Conservation (phyloP, 2,888 invertebrate species). For the Drosophila austrosaltans region DNA sequence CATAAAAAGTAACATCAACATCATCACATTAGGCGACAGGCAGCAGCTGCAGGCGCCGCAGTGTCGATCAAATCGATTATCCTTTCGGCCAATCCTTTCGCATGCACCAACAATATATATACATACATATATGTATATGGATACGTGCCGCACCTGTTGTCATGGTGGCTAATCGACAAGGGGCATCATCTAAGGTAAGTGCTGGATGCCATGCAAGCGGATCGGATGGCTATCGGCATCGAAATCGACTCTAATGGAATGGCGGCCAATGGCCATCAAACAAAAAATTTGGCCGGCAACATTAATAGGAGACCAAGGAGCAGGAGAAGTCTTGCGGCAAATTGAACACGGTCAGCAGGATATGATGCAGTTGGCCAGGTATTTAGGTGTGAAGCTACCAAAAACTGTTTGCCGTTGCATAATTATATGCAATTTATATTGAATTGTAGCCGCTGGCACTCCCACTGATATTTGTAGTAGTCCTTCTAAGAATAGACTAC, state of each 20-base stretch:
- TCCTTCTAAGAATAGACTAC: constrained; percentile 66
- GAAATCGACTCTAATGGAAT: constrained; percentile 64
- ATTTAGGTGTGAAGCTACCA: constrained; percentile 63
- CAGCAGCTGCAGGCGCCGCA: constrained; percentile 73
- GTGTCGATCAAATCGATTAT: constrained; percentile 66
- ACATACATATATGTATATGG: neutral
- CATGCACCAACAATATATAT: constrained; percentile 31
- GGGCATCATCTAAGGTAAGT: constrained; percentile 53
- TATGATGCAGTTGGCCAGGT: constrained; percentile 31
- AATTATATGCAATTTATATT: constrained; percentile 73
- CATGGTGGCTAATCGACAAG: constrained; percentile 65
- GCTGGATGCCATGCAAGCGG: constrained; percentile 63
- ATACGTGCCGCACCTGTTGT: constrained; percentile 75
- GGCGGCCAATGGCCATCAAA: constrained; percentile 56
- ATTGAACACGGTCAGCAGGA: constrained; percentile 27
- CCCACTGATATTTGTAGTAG: constrained; percentile 9
- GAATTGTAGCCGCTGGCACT: constrained; percentile 9
- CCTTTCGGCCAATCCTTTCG: constrained; percentile 71
- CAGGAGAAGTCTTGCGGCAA: constrained; percentile 43
- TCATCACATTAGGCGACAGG: constrained; percentile 61
- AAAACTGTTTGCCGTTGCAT: constrained; percentile 58
- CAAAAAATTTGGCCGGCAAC: constrained; percentile 35
- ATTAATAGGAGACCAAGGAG: constrained; percentile 47
- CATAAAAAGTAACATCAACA: constrained; percentile 35
- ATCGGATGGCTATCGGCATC: constrained; percentile 55